Base-by-base conservation (phyloP, 1,140 invertebrate genomes). In the Pectinophora gossypiella region DNA sequence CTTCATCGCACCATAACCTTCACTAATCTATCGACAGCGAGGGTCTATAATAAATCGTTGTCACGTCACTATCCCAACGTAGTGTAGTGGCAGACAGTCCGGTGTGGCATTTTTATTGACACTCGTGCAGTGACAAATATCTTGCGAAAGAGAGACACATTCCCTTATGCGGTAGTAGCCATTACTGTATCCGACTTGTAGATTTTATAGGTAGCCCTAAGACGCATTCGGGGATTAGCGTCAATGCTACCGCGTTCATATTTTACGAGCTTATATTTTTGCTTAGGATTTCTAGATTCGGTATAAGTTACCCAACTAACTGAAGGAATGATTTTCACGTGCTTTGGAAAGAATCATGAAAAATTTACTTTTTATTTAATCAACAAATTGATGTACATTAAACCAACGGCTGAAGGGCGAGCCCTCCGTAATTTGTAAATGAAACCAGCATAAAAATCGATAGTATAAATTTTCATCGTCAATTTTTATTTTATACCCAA, bases 51-150 rank as follows among this genome's bases (percentile, higher is more conserved):
- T n/a, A n/a, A n/a, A n/a, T n/a, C n/a, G n/a, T n/a, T n/a, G n/a
- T 49, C 59, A 48, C 77, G 58, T 61, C 72, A 59, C 79, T 80
- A 77, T 4, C 18, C 46, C 47, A 64, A 12, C 47, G 63, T 67
- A 63, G 72, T 74, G 68, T 72, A 76, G 65, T 64, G 68, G 61
- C 67, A 75, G 64, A 68, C 72, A 83, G 83, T 86, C 83, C 83
- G 76, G 83, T 67, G 72, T 86, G 83, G 76, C 83, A 68, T 80
- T 86, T 86, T 86, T 86, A 86, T 86, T 86, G 83, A 86, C 80
- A 83, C 83, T 86, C 70, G 66, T 81, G 60, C 62, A 56, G 80
- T 86, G 83, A 86, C 80, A 86, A 86, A 86, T 81, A 83, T 72
- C 75, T 40, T 32, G 9, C 9, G 27, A 32, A 32, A 32, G 36